Evolutionary conservation across 2,797 vertebrate species (phyloP).

Genomic region (Ispidina lecontei): DNA sequence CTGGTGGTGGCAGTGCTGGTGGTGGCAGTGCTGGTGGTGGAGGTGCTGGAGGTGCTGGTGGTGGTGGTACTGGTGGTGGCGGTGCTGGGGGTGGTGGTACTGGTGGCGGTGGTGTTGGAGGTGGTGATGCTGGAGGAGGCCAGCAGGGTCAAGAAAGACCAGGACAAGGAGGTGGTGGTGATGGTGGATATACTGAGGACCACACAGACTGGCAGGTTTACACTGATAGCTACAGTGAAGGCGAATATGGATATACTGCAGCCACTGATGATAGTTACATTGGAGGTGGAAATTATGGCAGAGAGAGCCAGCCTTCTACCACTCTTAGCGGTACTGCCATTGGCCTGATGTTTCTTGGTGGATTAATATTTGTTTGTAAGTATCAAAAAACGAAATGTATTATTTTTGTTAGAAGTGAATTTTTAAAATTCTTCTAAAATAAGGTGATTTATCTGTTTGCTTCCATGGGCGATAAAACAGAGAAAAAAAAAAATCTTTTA

Average conservation of each 20-base stretch:
- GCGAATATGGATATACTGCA: accelerated
- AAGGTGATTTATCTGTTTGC: neutral
- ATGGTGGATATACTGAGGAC: accelerated
- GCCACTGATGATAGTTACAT: accelerated
- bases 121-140: neutral
- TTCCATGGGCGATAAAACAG: neutral
- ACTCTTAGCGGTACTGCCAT: conserved; percentile 75
- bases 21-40: neutral
- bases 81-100: accelerated
- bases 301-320: neutral
- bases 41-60: too few species aligned
- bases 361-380: conserved; percentile 81
- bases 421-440: neutral
- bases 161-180: neutral
- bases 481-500: neutral
- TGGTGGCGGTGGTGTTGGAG: accelerated
- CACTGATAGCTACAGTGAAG: accelerated
- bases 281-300: neutral
- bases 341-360: conserved; percentile 80
- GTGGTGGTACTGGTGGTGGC: neutral
- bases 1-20: neutral
- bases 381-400: neutral
- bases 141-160: neutral
- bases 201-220: neutral
- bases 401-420: neutral